These are phyloP conservation scores for Ferdinandea cuprea DNA, from an alignment of 2,888 invertebrate genomes.

Conservation along the genomic window DNA sequence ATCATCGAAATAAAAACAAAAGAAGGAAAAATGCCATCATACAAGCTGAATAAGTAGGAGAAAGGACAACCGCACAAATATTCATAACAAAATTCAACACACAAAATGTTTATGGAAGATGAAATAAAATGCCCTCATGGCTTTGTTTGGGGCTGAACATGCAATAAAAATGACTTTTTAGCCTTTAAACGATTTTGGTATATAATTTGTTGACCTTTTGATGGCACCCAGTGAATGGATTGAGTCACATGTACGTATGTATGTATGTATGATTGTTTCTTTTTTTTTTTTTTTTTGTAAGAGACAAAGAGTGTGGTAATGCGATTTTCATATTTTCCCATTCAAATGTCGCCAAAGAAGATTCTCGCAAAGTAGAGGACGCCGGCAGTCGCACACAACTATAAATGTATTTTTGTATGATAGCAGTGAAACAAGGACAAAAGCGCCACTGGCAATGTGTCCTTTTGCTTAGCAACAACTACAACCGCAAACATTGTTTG, in stretches of 20 bases:
- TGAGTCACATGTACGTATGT: slow-evolving; percentile 8
- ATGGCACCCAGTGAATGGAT: slow-evolving; percentile 28
- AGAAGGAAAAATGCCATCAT: slow-evolving; percentile 19
- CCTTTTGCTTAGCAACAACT: slow-evolving; percentile 3
- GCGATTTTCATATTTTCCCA: slow-evolving; percentile 65
- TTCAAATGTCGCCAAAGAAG: slow-evolving; percentile 51
- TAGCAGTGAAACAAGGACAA: slow-evolving; percentile 37
- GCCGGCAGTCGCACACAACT: slow-evolving; percentile 20
- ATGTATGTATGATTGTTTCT: not conserved
- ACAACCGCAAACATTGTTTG: slow-evolving; percentile 38
- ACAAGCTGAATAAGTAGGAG: not conserved
- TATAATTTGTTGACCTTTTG: slow-evolving; percentile 70
- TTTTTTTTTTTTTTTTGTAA: no score
- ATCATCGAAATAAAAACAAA: slow-evolving; percentile 56
- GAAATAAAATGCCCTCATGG: slow-evolving; percentile 55
- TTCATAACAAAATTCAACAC: slow-evolving; percentile 59
- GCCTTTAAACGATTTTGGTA: slow-evolving; percentile 65
- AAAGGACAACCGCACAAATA: slow-evolving; percentile 51
- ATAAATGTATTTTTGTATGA: no score
- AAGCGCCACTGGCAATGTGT: slow-evolving; percentile 47
- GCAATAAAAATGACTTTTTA: slow-evolving; percentile 67
- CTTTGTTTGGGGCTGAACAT: slow-evolving; percentile 58
- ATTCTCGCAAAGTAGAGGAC: slow-evolving; percentile 2
- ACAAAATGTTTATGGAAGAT: slow-evolving; percentile 59
- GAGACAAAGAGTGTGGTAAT: slow-evolving; percentile 31